These are phyloP conservation scores for Lordiphosa mommai DNA, from an alignment of 1,140 invertebrate species.

Conservation along the genomic window DNA sequence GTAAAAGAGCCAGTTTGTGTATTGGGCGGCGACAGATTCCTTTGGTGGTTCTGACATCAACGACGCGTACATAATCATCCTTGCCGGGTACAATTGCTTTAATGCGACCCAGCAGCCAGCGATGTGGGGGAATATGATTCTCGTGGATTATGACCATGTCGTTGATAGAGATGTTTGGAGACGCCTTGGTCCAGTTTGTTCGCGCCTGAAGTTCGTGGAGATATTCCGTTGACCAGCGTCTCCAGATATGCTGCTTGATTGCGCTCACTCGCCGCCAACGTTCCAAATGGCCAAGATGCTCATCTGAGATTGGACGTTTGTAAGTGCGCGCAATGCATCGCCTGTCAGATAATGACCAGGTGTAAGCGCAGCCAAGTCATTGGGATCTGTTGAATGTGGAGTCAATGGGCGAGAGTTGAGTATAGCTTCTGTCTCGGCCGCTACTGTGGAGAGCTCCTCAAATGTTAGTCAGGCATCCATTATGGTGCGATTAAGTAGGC, in stretches of 20 bases:
- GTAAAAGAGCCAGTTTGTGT: too few relatives aligned
- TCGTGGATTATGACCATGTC: too few relatives aligned
- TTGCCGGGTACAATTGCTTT: too few relatives aligned
- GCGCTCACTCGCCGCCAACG: background rate
- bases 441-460: background rate
- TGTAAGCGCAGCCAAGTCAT: background rate
- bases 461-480: background rate
- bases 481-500: background rate
- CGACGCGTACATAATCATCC: too few relatives aligned
- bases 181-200: too few relatives aligned
- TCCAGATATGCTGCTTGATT: conserved; percentile 4
- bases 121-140: too few relatives aligned
- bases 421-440: background rate
- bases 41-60: too few relatives aligned
- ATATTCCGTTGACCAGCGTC: background rate
- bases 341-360: background rate
- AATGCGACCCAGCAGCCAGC: too few relatives aligned
- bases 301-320: background rate
- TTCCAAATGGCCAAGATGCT: background rate
- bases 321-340: background rate
- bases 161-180: too few relatives aligned
- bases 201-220: too few relatives aligned
- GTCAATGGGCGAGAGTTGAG: background rate
- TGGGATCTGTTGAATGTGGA: background rate
- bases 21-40: too few relatives aligned